phyloP scores from a whole-genome alignment of 2,888 invertebrate genomes.

The Urechis unicinctus region DNA sequence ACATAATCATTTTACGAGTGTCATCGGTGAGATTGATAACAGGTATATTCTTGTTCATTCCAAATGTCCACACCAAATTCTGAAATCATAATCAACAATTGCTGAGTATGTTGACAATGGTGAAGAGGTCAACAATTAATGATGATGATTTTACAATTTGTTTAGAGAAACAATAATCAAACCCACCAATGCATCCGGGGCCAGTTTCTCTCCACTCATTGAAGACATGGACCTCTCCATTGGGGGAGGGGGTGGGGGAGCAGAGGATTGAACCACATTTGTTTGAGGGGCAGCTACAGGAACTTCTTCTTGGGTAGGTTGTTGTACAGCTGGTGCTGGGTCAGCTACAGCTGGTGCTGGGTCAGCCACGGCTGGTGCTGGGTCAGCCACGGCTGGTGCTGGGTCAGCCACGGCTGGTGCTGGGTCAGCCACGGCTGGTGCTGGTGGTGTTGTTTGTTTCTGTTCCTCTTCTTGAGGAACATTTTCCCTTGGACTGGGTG shows the following conservation, averaged over 20 bases:
- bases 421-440: too few relatives aligned
- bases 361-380: too few relatives aligned
- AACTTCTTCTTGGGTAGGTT: background rate
- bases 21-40: conserved; percentile 59
- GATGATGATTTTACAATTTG: too few relatives aligned
- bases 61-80: conserved; percentile 58
- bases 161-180: too few relatives aligned
- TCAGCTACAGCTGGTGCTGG: background rate
- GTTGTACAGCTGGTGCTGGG: background rate
- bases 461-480: too few relatives aligned
- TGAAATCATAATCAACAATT: conserved; percentile 11
- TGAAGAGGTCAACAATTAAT: too few relatives aligned
- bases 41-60: conserved; percentile 59
- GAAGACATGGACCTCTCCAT: background rate
- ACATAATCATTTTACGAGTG: conserved; percentile 57
- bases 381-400: too few relatives aligned
- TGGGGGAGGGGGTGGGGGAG: background rate
- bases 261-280: background rate
- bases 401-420: too few relatives aligned
- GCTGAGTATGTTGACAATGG: too few relatives aligned
- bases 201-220: background rate
- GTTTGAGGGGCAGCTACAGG: background rate
- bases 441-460: too few relatives aligned
- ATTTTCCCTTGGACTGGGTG: too few relatives aligned
- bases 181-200: background rate